phyloP scores from a whole-genome alignment of 2,888 invertebrate species.

The Catocala nupta region DNA sequence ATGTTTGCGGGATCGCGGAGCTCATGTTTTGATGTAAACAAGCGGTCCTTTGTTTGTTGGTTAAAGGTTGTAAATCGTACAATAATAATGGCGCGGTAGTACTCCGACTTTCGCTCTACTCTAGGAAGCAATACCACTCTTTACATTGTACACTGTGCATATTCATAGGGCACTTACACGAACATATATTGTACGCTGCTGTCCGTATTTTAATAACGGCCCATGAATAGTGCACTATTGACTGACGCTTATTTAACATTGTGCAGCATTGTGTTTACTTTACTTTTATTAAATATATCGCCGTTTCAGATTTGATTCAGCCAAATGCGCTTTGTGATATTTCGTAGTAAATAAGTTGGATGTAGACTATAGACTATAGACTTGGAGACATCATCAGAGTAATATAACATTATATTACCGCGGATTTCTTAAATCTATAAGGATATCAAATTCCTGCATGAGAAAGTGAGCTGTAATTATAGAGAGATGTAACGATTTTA shows the following conservation, averaged over 20 bases:
- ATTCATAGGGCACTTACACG: slow-evolving; percentile 58
- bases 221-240: background rate
- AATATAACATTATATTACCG: too few relatives aligned
- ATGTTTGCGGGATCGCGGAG: slow-evolving; percentile 41
- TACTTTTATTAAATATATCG: too few relatives aligned
- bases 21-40: slow-evolving; percentile 63
- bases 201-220: background rate
- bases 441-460: too few relatives aligned
- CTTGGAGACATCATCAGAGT: too few relatives aligned
- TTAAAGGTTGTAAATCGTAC: slow-evolving; percentile 74
- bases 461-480: too few relatives aligned
- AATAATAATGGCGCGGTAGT: slow-evolving; percentile 68
- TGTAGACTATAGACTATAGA: too few relatives aligned
- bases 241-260: background rate
- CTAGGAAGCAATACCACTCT: slow-evolving; percentile 65
- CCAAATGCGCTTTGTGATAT: too few relatives aligned
- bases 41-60: slow-evolving; percentile 71
- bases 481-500: too few relatives aligned
- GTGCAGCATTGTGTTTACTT: background rate
- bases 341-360: too few relatives aligned
- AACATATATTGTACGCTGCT: background rate
- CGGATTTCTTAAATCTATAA: too few relatives aligned
- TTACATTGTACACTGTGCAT: slow-evolving; percentile 60
- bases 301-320: too few relatives aligned
- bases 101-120: slow-evolving; percentile 47